Evolutionary conservation across 1,140 invertebrate species (phyloP), one percentile per base, ranked within the genome.

Genomic region (Drosophila kanapiae): DNA sequence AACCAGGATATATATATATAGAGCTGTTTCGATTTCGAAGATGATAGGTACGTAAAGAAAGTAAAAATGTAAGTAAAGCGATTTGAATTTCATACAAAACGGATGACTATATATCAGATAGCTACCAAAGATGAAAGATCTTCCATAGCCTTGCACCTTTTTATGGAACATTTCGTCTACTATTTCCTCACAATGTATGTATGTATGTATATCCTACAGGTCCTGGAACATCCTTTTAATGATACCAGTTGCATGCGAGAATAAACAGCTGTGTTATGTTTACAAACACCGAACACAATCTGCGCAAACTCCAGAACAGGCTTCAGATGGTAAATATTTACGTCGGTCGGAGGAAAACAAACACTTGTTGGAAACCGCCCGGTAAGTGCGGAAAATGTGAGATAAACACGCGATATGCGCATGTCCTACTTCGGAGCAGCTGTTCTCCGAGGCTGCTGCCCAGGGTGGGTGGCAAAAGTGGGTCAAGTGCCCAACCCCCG

Each of bases 341-440:
- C 80, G 43, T 43, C 10, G 56, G 65, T 35, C 45, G 53, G 58
- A 74, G 63, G 81, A 90, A 90, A 90, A 90, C 85, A 84, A 88
- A 81, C 81, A 88, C 85, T 88, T 88, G 85, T 88, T 81, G 83
- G 11, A 48, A 43, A 51, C 62, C 45, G 43, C 49, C 45, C 78
- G 62, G 58, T 27, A 51, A 64, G 58, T 68, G 82, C 58, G 37
- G 48, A 58, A 87, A 81, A 63, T 75, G 48, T 37, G 35, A 78
- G 43, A 76, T 78, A 84, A 88, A 81, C 77, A 85, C 58, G 62
- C 53, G 54, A 68, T 59, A 78, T 91, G 85, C 85, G 85, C 85
- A 91, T 90, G 86, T 85, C 57, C 71, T 83, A 69, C 57, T 74
- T 75, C 35, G 14, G 16, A 58, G n/a, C 86, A 90, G 85, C 86